Evolutionary conservation across 2,888 invertebrate species (phyloP).

Genomic region (Lottia gigantea): DNA sequence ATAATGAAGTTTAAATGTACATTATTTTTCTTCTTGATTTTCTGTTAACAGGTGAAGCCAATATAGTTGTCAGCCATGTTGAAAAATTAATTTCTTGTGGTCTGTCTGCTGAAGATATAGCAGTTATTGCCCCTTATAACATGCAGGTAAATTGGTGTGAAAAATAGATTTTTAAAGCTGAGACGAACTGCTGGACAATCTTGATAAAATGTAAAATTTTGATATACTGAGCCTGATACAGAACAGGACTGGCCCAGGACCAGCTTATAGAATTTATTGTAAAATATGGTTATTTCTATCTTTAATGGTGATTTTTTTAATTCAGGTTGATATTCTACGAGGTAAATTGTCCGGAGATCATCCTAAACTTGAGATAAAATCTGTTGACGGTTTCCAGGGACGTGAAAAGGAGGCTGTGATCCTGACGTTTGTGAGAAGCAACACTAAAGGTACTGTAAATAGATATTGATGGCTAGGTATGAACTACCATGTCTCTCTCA

Average conservation of each 20-base stretch:
- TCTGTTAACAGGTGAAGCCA: conserved; percentile 69
- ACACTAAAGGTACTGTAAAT: conserved; percentile 65
- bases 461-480: no score
- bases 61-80: conserved; percentile 70
- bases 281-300: neutral
- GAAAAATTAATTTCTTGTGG: conserved; percentile 69
- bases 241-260: no score
- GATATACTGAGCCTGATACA: no score
- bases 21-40: neutral
- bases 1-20: no score
- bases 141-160: no score
- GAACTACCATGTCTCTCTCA: no score
- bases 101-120: conserved; percentile 69
- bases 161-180: neutral
- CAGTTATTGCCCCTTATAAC: conserved; percentile 73
- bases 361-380: conserved; percentile 70
- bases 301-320: conserved; percentile 5
- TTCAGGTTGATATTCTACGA: conserved; percentile 70
- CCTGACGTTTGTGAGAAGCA: conserved; percentile 73
- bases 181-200: neutral
- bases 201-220: no score
- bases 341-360: conserved; percentile 59
- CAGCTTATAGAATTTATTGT: neutral
- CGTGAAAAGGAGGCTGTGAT: conserved; percentile 74
- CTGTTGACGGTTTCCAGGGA: conserved; percentile 75